Base-by-base conservation (phyloP, 2,888 invertebrate genomes). In the Trichogramma evanescens region DNA sequence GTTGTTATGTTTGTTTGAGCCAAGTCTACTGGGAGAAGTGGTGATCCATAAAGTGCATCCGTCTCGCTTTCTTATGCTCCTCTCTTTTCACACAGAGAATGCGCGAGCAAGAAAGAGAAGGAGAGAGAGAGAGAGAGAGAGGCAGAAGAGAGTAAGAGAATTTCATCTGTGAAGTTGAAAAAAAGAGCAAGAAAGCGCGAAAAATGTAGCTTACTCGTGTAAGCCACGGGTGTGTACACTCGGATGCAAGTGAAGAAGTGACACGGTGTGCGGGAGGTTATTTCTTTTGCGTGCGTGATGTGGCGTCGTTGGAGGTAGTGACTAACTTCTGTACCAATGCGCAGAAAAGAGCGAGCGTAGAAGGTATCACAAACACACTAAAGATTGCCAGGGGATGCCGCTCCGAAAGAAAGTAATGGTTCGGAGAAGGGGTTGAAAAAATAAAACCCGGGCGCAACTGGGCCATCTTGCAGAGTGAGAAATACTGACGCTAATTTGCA, bases 11-110 rank as follows among this genome's bases (percentile, higher is more conserved):
- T 43, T 45, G 50, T 26, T 26, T 26, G 26, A 26, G 26, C 26
- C 26, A 26, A 26, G 26, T 26, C 44, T 6, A 7, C 39, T 6
- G 40, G 49, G 43, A 6, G 41, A 58, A 55, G 53, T 50, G 52
- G 10, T 13, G 49, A 53, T 58, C 58, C 57, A 55, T 59, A 59
- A 62, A 63, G 56, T 56, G 48, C 54, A 53, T 53, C 50, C 49
- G 53, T 4, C 26, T 26, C 26, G 26, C 26, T 26, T 26, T 26
- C 26, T 26, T 26, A 26, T 26, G 26, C 26, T 26, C 8, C 13
- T 41, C 8, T 8, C 42, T 13, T 48, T 41, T 39, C 45, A 43
- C 9, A n/a, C 42, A 3, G 6, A 38, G 4, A 38, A 3, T 10
- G 39, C 40, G 39, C 40, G 13, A n/a, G 39, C 6, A 46, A 44